Evolutionary conservation across 1,140 invertebrate genomes (phyloP), one percentile per base, ranked within the genome.

Genomic region (Drosophila kohkoa): DNA sequence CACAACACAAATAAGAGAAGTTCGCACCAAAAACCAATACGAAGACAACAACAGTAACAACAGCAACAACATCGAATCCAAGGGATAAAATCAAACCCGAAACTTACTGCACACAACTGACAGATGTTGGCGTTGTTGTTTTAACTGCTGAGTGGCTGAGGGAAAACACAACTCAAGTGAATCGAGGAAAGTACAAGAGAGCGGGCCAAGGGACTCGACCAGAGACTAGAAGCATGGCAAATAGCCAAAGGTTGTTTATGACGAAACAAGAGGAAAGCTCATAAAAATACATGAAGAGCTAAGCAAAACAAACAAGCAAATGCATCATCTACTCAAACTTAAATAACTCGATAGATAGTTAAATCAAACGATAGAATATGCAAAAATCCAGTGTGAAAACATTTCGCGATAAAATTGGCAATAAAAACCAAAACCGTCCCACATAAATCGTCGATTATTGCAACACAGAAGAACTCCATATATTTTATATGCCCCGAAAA

Each of bases 371-470:
- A 32, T 28, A 35, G 48, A 69, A 55, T 45, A 70, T 52, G 28
- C 46, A 43, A 45, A 46, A 57, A 30, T 13, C 32, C 7, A 66
- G 49, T 57, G 75, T 78, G 74, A 77, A 62, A 77, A 74, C 51
- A 77, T 68, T 38, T 16, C 15, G 68, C 78, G 52, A 85, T 88
- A 69, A 88, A 83, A 74, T 67, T 85, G 77, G 46, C 66, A 70
- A 83, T 83, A 83, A 89, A 89, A 81, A 64, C 13, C 16, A 62
- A 48, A 60, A 38, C 66, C 62, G 75, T 71, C 54, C 69, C 74
- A 64, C 68, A 68, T 68, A 72, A 86, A 69, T 30, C 43, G 69
- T 38, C 54, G 62, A 60, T 41, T 72, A 35, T 41, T 66, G 38
- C 62, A 28, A 46, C 25, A 20, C 3, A 32, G 2, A 35, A 5